Base-by-base conservation (phyloP, 1,140 invertebrate species). In the Anastrepha ludens region DNA sequence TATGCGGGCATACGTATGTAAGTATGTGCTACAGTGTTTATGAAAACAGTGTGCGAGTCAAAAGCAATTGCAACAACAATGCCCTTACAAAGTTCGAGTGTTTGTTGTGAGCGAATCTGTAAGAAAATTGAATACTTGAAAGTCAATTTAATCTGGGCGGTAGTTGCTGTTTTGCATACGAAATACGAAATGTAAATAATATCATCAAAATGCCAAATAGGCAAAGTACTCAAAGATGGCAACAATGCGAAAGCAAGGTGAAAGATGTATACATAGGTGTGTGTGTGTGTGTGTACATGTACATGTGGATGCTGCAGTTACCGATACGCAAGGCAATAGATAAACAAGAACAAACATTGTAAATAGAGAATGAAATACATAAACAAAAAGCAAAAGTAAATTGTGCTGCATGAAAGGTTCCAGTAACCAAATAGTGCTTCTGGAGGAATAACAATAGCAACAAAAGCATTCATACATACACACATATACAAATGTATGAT, bases 41-140 rank as follows among this genome's bases (percentile, higher is more conserved):
- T 5, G 0, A 17, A 62, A 15, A 62, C 9, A 15, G 15, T 13
- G 15, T 6, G 4, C n/a, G 15, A 62, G 9, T 62, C 60, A 62
- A 55, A 55, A 81, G 50, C 17, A 81, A 81, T 17, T 2, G 15
- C 60, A 62, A 81, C n/a, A 81, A 8, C 17, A 81, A 47, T 15
- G n/a, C 20, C 9, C 47, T 47, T 81, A 47, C 39, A 81, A 50
- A 70, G 74, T 81, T 81, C 47, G 55, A 81, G 47, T 55, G 74
- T 81, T 81, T 81, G 70, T 74, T n/a, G 44, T 74, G 17, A 15
- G 15, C 70, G 70, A 74, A 74, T 74, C 47, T 81, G n/a, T 55
- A 86, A 86, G 85, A 86, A 86, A 86, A 86, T 62, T 86, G 85
- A 86, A 86, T 86, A 41, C 85, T 86, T 86, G 85, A 86, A 86